Conservation (phyloP, 2,888 invertebrate species). For the Drepana falcataria region DNA sequence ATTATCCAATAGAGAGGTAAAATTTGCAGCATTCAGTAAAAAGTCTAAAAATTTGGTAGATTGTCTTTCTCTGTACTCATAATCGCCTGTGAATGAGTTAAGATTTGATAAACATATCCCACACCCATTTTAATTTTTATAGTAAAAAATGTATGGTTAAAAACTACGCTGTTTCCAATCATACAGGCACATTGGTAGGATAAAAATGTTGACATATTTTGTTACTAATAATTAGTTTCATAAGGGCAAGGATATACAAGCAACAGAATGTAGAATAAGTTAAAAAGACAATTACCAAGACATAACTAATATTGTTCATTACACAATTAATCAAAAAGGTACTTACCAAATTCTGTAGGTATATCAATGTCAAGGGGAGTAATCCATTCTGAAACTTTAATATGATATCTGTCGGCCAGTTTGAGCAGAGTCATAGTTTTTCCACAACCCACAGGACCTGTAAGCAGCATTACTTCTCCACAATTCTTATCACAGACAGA, state of each 20-base stretch:
- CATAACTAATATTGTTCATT: no score
- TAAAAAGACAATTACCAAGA: no score
- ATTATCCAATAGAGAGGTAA: conserved; percentile 79
- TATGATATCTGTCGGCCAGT: conserved; percentile 80
- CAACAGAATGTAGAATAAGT: no score
- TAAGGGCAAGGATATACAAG: no score
- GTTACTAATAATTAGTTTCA: no score
- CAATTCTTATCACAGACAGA: conserved; percentile 37
- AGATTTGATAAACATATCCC: background rate
- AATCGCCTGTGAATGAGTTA: conserved; percentile 49
- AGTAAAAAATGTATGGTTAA: no score
- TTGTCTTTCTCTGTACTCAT: conserved; percentile 79
- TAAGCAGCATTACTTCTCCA: conserved; percentile 82
- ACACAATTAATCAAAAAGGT: no score
- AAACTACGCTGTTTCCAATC: no score
- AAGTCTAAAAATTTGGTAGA: conserved; percentile 86
- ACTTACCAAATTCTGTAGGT: conserved; percentile 70
- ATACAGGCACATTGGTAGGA: no score
- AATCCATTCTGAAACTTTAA: conserved; percentile 87
- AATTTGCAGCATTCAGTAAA: conserved; percentile 87
- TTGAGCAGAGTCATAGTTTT: conserved; percentile 87
- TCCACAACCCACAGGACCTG: conserved; percentile 91
- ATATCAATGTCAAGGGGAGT: conserved; percentile 86
- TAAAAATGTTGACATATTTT: no score
- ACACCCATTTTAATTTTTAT: no score